Evolutionary conservation across 2,797 vertebrate species (phyloP).

Genomic region (Mormyrops attenuatus): DNA sequence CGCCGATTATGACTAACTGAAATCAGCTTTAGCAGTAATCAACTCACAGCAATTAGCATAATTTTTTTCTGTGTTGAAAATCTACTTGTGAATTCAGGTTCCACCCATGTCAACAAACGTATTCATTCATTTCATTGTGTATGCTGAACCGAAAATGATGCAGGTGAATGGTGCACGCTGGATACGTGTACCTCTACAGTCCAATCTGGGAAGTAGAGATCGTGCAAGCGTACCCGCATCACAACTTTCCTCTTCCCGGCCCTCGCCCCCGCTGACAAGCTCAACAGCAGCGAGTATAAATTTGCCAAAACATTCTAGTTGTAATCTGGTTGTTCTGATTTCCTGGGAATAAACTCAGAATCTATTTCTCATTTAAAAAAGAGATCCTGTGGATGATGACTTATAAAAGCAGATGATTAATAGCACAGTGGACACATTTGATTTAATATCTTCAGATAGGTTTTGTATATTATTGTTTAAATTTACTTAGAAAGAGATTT

Average conservation of each 20-base stretch:
- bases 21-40: background rate
- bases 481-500: background rate
- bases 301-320: background rate
- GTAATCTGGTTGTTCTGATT: background rate
- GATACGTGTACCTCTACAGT: background rate
- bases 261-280: background rate
- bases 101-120: background rate
- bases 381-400: background rate
- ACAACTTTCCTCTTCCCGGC: background rate
- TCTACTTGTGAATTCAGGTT: background rate
- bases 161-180: background rate
- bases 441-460: background rate
- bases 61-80: background rate
- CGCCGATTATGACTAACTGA: background rate
- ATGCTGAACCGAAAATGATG: background rate
- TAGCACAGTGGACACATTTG: background rate
- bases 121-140: background rate
- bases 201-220: background rate
- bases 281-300: background rate
- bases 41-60: background rate
- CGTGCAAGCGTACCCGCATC: background rate
- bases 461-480: background rate
- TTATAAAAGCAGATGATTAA: background rate
- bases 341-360: background rate
- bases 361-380: background rate